phyloP scores from a whole-genome alignment of 2,888 invertebrate genomes.

The Bugula neritina region DNA sequence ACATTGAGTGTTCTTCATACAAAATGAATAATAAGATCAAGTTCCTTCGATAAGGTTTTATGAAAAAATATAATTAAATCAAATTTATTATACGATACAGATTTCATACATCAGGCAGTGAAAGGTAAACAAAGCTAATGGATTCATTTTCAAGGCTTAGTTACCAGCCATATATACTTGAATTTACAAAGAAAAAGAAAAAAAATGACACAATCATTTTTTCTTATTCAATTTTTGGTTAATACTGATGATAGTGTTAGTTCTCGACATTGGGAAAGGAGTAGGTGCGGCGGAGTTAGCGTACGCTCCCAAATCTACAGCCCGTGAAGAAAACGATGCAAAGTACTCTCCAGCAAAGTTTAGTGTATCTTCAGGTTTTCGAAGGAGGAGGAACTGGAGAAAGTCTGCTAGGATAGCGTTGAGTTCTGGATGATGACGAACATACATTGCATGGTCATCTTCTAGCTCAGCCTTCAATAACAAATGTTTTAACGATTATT shows the following conservation, averaged over 20 bases:
- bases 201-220: not conserved
- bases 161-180: no score
- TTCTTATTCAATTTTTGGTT: constrained; percentile 20
- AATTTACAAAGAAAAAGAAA: no score
- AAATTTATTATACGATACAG: no score
- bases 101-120: no score
- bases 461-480: constrained; percentile 48
- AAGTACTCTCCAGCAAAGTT: constrained; percentile 52
- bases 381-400: constrained; percentile 50
- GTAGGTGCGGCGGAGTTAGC: constrained; percentile 40
- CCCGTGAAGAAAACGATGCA: constrained; percentile 45
- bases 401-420: constrained; percentile 52
- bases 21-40: no score
- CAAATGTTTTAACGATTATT: constrained; percentile 26
- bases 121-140: no score
- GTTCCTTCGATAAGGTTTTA: no score
- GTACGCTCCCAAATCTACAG: constrained; percentile 41
- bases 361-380: constrained; percentile 51
- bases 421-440: constrained; percentile 51
- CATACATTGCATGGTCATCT: constrained; percentile 47
- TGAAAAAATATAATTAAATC: no score
- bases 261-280: constrained; percentile 37
- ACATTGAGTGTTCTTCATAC: no score
- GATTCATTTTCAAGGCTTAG: no score
- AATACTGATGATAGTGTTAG: constrained; percentile 30